phyloP scores from a whole-genome alignment of 92 coral and sea anemone species.

The Pocillopora grandis region DNA sequence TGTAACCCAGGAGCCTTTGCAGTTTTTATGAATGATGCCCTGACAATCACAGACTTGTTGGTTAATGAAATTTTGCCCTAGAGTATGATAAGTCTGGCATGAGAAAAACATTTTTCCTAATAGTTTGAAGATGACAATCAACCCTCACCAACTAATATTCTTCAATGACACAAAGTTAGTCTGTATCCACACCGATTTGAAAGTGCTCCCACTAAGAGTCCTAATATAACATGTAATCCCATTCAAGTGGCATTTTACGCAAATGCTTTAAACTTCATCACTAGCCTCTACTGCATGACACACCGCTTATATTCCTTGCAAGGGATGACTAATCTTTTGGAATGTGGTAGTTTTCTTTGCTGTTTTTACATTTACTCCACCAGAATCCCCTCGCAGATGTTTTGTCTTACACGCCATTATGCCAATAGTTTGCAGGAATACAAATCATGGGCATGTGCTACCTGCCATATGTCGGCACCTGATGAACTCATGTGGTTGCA shows the following conservation, averaged over 20 bases:
- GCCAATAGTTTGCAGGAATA: too few relatives aligned
- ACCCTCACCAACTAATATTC: conserved; percentile 7
- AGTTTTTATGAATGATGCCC: conserved; percentile 38
- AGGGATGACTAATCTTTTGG: conserved; percentile 26
- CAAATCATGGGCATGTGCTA: too few relatives aligned
- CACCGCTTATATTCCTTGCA: conserved; percentile 21
- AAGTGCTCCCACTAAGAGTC: background rate
- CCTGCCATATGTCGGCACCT: conserved; percentile 11
- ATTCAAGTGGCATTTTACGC: background rate
- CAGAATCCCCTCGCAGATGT: conserved; percentile 23
- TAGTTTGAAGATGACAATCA: background rate
- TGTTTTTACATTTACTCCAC: conserved; percentile 19
- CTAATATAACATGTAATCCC: background rate
- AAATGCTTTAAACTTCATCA: background rate
- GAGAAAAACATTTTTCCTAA: conserved; percentile 4
- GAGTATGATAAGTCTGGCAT: background rate
- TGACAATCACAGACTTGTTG: background rate
- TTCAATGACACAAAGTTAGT: conserved; percentile 6
- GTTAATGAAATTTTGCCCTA: too few relatives aligned
- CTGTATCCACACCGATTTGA: conserved; percentile 3
- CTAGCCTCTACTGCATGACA: conserved; percentile 4
- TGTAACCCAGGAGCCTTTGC: conserved; percentile 56
- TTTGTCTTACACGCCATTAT: conserved; percentile 12
- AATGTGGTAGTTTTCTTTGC: conserved; percentile 37
- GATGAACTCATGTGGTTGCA: conserved; percentile 35